Percentiles rank a stretch among this genome's conserved stretches.
These are phyloP conservation scores for Ormia ochracea DNA, from an alignment of 2,888 invertebrate species.

Conservation along the genomic window DNA sequence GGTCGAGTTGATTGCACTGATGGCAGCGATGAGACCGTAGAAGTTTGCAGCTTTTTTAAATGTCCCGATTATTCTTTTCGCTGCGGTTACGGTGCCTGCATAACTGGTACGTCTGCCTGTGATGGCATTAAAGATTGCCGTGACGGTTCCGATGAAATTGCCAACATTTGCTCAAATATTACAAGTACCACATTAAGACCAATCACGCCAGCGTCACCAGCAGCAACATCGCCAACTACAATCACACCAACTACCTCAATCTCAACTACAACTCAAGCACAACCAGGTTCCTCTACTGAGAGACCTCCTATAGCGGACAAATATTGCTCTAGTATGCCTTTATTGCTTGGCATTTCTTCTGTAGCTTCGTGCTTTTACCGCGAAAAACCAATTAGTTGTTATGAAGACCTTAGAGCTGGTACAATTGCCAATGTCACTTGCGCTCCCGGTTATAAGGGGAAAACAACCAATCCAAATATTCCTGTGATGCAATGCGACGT, in stretches of 20 bases:
- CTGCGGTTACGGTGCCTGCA: conserved; percentile 70
- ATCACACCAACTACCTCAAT: neutral
- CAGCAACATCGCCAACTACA: neutral
- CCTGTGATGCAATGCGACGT: conserved; percentile 61
- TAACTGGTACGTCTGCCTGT: conserved; percentile 63
- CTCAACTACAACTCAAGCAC: too few species aligned
- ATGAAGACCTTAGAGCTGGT: neutral
- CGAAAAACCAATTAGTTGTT: conserved; percentile 9
- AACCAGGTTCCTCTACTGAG: neutral
- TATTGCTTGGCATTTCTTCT: conserved; percentile 50
- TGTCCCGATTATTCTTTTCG: conserved; percentile 68
- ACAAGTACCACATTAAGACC: neutral
- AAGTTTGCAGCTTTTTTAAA: conserved; percentile 61
- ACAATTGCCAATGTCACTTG: conserved; percentile 60
- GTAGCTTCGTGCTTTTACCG: conserved; percentile 47
- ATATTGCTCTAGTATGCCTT: conserved; percentile 26
- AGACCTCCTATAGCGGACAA: neutral
- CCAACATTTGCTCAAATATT: conserved; percentile 61
- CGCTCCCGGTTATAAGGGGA: conserved; percentile 56
- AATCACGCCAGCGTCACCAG: neutral
- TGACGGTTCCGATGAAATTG: conserved; percentile 69
- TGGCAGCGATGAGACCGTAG: conserved; percentile 72
- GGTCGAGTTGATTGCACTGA: conserved; percentile 70
- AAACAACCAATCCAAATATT: neutral
- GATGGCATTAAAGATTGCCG: conserved; percentile 65